Conservation (phyloP, 2,113 vertebrate species). For the Taurulus bubalis region DNA sequence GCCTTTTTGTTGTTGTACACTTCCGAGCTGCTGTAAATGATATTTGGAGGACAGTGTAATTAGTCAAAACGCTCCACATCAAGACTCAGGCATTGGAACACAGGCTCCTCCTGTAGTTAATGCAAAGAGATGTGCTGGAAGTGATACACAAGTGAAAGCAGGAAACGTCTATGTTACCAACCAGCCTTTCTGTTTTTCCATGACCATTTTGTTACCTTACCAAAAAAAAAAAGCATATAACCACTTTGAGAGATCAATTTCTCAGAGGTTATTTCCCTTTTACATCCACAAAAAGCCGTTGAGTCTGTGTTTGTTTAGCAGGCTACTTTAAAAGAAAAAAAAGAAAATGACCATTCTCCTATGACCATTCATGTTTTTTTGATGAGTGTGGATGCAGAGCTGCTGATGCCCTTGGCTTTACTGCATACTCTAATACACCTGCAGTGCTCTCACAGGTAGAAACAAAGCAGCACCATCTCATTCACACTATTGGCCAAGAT, state of each 20-base stretch:
- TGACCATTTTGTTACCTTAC: neutral
- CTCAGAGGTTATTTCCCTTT: neutral
- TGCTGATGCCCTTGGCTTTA: constrained; percentile 6
- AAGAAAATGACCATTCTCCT: neutral
- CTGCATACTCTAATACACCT: constrained; percentile 29
- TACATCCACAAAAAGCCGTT: neutral
- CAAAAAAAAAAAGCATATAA: neutral
- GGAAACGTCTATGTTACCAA: constrained; percentile 39
- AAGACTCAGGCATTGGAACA: neutral
- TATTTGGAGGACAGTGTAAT: constrained; percentile 6
- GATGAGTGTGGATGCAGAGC: neutral
- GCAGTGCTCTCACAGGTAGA: constrained; percentile 42
- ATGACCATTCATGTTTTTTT: neutral
- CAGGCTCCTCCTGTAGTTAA: neutral
- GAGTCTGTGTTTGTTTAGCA: neutral
- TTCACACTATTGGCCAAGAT: constrained; percentile 34
- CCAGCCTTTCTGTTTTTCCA: neutral
- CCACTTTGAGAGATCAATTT: neutral
- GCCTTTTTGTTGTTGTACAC: constrained; percentile 33
- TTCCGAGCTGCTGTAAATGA: constrained; percentile 20
- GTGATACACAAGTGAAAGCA: constrained; percentile 52
- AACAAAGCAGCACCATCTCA: constrained; percentile 26
- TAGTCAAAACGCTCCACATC: neutral
- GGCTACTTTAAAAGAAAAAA: neutral
- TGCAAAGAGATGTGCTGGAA: neutral